A percentile compares a stretch with the other conserved stretches of the same genome.
Evolutionary conservation across 2,888 invertebrate genomes (phyloP).

Genomic region (Phragmatobia fuliginosa): DNA sequence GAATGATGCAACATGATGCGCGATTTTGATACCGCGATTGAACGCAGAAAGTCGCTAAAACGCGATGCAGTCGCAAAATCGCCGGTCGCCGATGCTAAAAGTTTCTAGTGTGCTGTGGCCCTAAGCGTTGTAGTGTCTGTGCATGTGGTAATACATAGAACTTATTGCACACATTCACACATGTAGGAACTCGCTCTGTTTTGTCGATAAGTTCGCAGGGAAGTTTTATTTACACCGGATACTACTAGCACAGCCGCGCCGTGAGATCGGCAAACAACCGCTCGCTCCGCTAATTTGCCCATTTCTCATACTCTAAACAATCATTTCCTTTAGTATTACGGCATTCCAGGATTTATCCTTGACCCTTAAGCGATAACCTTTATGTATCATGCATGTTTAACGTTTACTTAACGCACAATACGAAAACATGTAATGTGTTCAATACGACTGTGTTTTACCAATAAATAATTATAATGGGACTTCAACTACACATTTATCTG

Average conservation of each 20-base stretch:
- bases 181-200: conserved; percentile 51
- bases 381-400: neutral
- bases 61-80: no score
- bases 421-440: neutral
- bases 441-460: neutral
- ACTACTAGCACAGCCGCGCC: conserved; percentile 53
- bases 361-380: conserved; percentile 13
- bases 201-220: conserved; percentile 50
- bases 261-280: conserved; percentile 79
- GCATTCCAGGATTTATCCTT: conserved; percentile 35
- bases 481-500: neutral
- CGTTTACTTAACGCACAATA: neutral
- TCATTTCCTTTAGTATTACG: conserved; percentile 52
- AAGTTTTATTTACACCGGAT: conserved; percentile 68
- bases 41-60: no score
- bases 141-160: conserved; percentile 8
- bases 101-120: no score
- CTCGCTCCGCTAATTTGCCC: conserved; percentile 62
- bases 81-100: no score
- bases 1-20: no score
- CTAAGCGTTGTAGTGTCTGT: neutral
- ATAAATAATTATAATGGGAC: neutral
- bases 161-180: conserved; percentile 5
- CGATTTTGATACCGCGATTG: no score
- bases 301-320: conserved; percentile 64